These are phyloP conservation scores for Argya squamiceps DNA, from an alignment of 2,797 vertebrate genomes.

Conservation along the genomic window DNA sequence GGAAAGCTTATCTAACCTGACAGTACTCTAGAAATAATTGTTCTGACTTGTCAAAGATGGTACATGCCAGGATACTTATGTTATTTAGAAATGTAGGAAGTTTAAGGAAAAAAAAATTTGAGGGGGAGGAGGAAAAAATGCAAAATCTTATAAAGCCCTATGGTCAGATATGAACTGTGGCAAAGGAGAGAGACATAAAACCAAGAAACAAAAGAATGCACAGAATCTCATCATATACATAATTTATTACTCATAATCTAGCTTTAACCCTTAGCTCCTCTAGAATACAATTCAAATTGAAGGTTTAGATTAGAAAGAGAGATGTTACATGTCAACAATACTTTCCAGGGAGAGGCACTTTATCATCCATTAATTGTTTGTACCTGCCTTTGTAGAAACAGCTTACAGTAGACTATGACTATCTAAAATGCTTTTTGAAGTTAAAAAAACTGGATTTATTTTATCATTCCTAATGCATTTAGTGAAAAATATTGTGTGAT, in stretches of 20 bases:
- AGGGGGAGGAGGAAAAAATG: background rate
- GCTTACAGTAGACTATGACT: background rate
- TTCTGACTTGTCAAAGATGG: slow-evolving; percentile 71
- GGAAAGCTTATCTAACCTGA: slow-evolving; percentile 70
- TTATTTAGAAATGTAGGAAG: slow-evolving; percentile 53
- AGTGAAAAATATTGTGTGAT: background rate
- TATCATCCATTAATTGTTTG: background rate
- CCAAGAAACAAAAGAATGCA: background rate
- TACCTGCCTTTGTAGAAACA: background rate
- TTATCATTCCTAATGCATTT: background rate
- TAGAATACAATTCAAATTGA: background rate
- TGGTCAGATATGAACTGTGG: background rate
- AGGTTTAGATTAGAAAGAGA: background rate
- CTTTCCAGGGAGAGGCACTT: background rate
- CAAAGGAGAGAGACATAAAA: background rate
- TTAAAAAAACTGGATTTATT: background rate
- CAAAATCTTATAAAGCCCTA: background rate
- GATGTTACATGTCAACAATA: background rate
- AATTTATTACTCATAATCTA: background rate
- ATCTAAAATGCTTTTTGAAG: background rate
- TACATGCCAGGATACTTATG: slow-evolving; percentile 30
- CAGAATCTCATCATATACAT: background rate
- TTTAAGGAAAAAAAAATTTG: background rate
- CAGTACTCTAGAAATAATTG: slow-evolving; percentile 69
- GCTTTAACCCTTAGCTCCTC: background rate